Evolutionary conservation across 2,113 vertebrate species (phyloP).

Genomic region (Ibidorhyncha struthersii): DNA sequence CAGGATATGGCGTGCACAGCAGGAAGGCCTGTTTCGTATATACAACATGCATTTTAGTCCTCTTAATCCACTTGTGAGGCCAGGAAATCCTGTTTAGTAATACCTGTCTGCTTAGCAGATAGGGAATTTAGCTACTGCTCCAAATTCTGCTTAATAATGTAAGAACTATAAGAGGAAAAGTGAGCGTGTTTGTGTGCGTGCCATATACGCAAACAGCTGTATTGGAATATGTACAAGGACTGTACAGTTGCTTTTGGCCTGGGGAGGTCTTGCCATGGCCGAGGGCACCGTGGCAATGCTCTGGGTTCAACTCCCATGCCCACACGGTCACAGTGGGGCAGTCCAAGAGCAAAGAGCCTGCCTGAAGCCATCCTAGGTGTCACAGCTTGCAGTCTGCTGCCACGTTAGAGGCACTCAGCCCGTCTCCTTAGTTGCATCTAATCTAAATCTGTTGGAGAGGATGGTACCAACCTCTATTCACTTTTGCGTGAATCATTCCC

Average conservation of each 20-base stretch:
- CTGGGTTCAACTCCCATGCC: no score
- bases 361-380: not conserved
- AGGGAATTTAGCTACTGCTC: not conserved
- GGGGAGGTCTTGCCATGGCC: not conserved
- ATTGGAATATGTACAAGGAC: not conserved
- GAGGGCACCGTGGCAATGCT: not conserved
- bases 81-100: not conserved
- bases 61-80: not conserved
- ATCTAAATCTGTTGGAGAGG: not conserved
- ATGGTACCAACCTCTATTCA: not conserved
- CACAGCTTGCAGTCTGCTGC: not conserved
- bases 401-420: not conserved
- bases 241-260: not conserved
- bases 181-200: fast-evolving
- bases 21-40: not conserved
- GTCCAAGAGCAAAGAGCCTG: not conserved
- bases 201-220: not conserved
- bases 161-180: not conserved
- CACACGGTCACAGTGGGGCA: not conserved
- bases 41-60: not conserved
- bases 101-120: not conserved
- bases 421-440: not conserved
- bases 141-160: not conserved
- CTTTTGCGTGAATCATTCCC: not conserved
- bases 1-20: fast-evolving